These are phyloP conservation scores for Acanthopleura granulata DNA, from an alignment of 2,888 invertebrate genomes.

Conservation along the genomic window DNA sequence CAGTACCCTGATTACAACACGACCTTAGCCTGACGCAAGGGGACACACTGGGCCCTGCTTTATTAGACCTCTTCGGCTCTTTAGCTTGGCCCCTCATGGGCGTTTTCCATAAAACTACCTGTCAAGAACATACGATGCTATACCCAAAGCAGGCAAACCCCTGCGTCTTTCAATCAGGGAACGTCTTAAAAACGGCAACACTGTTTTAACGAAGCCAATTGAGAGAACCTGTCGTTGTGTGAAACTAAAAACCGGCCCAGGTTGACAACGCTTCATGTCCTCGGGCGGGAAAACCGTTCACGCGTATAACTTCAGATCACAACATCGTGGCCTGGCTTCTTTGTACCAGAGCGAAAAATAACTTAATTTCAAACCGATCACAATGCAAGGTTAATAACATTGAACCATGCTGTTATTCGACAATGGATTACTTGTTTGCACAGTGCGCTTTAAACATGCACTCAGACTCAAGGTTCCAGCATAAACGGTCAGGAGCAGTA, in stretches of 20 bases:
- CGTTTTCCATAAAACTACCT: constrained; percentile 1
- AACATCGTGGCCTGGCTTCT: background rate
- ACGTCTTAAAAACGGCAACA: constrained; percentile 8
- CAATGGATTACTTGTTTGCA: background rate
- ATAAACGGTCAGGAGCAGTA: too few relatives aligned
- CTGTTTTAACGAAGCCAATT: constrained; percentile 14
- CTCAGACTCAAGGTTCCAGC: background rate
- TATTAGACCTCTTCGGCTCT: background rate
- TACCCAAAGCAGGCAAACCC: background rate
- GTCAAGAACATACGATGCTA: constrained; percentile 12
- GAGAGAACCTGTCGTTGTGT: background rate
- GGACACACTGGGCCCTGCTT: background rate
- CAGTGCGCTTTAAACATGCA: background rate
- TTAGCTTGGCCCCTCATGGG: background rate
- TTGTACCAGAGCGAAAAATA: constrained; percentile 9
- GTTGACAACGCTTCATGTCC: background rate
- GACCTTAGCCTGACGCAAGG: background rate
- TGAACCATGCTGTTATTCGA: background rate
- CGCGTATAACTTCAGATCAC: background rate
- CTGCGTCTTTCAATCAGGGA: background rate
- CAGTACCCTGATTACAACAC: background rate
- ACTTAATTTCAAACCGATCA: constrained; percentile 4
- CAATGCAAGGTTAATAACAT: constrained; percentile 12
- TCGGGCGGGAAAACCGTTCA: background rate
- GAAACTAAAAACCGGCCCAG: too few relatives aligned